These are phyloP conservation scores for Conger conger DNA, from an alignment of 2,113 vertebrate species.

Conservation along the genomic window DNA sequence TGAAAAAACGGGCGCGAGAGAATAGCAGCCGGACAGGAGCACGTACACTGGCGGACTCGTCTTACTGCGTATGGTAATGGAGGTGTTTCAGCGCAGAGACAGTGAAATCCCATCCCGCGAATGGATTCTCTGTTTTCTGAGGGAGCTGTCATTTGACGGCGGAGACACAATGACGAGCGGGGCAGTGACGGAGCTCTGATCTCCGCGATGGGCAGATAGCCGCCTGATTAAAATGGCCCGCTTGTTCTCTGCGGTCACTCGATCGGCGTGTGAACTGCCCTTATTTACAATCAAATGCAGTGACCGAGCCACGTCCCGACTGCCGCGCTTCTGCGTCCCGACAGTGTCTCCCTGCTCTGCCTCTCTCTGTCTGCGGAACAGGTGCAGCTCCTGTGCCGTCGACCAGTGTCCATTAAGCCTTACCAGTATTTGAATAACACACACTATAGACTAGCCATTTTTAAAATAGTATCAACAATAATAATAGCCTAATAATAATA, in stretches of 20 bases:
- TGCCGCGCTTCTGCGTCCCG: constrained; percentile 27
- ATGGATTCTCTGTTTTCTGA: constrained; percentile 66
- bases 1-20: background rate
- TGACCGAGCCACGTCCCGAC: constrained; percentile 57
- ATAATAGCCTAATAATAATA: too few species aligned
- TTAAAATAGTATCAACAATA: too few species aligned
- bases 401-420: background rate
- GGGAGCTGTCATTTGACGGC: constrained; percentile 79
- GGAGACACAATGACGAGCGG: constrained; percentile 64
- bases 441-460: background rate
- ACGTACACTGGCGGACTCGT: background rate
- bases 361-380: constrained; percentile 33
- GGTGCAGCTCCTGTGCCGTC: constrained; percentile 11
- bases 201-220: constrained; percentile 83
- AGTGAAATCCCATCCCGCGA: constrained; percentile 81
- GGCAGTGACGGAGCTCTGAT: constrained; percentile 79
- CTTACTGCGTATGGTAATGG: constrained; percentile 37
- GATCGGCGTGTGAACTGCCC: constrained; percentile 89
- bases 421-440: background rate
- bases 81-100: constrained; percentile 63
- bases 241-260: constrained; percentile 83
- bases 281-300: constrained; percentile 80
- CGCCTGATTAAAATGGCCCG: constrained; percentile 85
- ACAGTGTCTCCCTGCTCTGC: background rate
- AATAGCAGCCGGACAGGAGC: background rate